Percentiles rank a stretch among this genome's conserved stretches.
phyloP scores from a whole-genome alignment of 2,888 invertebrate species.

The Torymus tubicola region DNA sequence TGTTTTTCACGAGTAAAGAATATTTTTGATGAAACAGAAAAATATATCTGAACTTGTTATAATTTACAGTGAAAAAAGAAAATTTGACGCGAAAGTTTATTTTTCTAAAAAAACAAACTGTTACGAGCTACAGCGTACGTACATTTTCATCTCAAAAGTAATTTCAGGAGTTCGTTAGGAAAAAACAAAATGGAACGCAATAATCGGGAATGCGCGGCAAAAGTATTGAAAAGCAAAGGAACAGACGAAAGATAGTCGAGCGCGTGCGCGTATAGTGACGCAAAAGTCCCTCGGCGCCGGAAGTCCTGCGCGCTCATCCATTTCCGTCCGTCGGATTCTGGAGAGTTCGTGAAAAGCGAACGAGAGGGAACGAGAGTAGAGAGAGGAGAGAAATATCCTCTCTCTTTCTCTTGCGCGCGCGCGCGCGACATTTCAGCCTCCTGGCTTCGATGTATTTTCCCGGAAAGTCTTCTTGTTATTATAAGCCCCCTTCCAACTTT shows the following conservation, averaged over 20 bases:
- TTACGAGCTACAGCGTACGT: too few species aligned
- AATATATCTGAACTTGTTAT: too few species aligned
- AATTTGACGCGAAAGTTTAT: too few species aligned
- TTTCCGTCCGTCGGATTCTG: conserved; percentile 44
- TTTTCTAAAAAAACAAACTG: too few species aligned
- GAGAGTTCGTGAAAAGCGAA: conserved; percentile 22
- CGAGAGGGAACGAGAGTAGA: background rate
- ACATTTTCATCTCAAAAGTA: too few species aligned
- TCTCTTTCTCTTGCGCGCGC: background rate
- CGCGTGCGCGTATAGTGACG: background rate
- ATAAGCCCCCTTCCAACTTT: background rate
- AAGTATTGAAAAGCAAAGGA: conserved; percentile 19
- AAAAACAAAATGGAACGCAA: background rate
- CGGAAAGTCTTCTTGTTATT: conserved; percentile 43
- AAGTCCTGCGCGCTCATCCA: conserved; percentile 44
- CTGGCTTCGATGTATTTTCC: conserved; percentile 25
- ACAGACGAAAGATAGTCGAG: background rate
- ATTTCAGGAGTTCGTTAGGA: too few species aligned
- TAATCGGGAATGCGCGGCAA: background rate
- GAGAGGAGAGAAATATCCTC: too few species aligned
- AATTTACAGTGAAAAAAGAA: too few species aligned
- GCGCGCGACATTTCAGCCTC: background rate
- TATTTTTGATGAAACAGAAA: too few species aligned
- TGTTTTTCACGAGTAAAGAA: too few species aligned
- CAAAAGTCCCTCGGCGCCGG: conserved; percentile 39